Percentiles rank a stretch among this genome's conserved stretches.
phyloP scores from a whole-genome alignment of 2,113 vertebrate species.

The Malurus cyaneus region DNA sequence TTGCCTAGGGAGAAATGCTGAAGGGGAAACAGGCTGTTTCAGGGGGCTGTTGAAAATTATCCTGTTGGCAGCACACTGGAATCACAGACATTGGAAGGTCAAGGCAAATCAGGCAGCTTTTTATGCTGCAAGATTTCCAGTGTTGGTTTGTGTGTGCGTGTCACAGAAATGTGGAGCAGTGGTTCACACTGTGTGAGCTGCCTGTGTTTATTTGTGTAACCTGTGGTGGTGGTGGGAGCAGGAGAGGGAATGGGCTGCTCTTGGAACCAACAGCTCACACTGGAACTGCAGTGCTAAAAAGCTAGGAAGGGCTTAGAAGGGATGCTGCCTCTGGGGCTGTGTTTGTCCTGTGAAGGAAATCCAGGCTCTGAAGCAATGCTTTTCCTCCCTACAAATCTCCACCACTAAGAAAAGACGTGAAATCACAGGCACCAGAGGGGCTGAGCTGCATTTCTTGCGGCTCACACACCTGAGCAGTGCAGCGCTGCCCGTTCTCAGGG shows the following conservation, averaged over 20 bases:
- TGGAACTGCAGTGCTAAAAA: background rate
- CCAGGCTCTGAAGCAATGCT: background rate
- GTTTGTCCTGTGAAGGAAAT: background rate
- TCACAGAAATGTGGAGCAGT: background rate
- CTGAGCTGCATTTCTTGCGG: background rate
- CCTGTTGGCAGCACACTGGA: background rate
- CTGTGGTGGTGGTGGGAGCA: background rate
- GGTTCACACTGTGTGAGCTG: background rate
- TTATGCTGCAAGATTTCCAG: background rate
- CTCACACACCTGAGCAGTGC: background rate
- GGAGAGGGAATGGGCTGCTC: background rate
- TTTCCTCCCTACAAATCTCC: background rate
- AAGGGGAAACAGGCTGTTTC: background rate
- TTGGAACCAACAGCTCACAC: background rate
- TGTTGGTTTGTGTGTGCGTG: accelerated
- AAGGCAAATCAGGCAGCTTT: background rate
- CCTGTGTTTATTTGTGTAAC: background rate
- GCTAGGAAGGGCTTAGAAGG: background rate
- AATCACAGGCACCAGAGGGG: background rate
- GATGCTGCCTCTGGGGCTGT: background rate
- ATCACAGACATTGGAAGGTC: background rate
- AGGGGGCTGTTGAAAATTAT: background rate
- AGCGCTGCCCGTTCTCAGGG: background rate
- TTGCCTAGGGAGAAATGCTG: background rate
- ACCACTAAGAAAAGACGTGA: background rate